phyloP scores from a whole-genome alignment of 2,888 invertebrate genomes.

The Dexiosoma caninum region DNA sequence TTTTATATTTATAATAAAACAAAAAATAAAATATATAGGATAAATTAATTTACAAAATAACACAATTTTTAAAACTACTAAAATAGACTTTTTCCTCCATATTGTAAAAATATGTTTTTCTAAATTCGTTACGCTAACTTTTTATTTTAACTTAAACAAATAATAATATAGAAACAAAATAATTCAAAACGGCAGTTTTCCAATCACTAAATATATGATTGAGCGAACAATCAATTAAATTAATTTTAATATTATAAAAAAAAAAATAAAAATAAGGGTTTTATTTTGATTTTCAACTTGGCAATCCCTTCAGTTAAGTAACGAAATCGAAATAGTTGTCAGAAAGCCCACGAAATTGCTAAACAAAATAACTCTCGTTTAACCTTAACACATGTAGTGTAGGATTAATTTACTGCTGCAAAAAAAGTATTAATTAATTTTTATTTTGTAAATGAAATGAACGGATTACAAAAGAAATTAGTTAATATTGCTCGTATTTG shows the following conservation, averaged over 20 bases:
- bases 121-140: constrained; percentile 22
- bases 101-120: background rate
- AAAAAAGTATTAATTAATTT: background rate
- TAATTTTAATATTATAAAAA: background rate
- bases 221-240: background rate
- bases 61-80: background rate
- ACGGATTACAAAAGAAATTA: background rate
- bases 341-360: background rate
- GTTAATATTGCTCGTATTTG: background rate
- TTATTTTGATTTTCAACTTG: background rate
- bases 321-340: background rate
- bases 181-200: constrained; percentile 3
- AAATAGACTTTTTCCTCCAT: background rate
- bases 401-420: background rate
- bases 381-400: background rate
- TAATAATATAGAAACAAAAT: background rate
- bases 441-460: background rate
- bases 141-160: background rate
- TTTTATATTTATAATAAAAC: background rate
- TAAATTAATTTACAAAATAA: constrained; percentile 3
- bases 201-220: background rate
- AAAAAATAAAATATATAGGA: too few relatives aligned
- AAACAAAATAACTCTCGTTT: too few relatives aligned
- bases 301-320: background rate
- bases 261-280: background rate